These are phyloP conservation scores for Trididemnum nubilum DNA, from an alignment of 23 tunicate genomes.

Conservation along the genomic window DNA sequence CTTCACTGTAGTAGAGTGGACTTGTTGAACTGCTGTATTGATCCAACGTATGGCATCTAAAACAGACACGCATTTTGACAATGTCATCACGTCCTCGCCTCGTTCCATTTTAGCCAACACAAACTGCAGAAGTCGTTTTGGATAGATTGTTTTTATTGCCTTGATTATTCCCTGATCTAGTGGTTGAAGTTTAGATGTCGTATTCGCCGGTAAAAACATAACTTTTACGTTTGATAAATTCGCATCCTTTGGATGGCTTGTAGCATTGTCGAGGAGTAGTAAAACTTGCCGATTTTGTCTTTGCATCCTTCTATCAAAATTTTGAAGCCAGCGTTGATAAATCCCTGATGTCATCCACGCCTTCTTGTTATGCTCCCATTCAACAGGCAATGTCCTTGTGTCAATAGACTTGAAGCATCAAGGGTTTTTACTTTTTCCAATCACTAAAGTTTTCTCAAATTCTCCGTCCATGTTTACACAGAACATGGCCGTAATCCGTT, in stretches of 20 bases:
- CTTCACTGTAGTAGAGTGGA: conserved; percentile 24
- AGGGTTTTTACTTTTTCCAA: too few species aligned
- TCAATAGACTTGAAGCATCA: too few species aligned
- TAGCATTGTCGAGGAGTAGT: conserved; percentile 27
- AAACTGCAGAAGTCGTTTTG: conserved; percentile 26
- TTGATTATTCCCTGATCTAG: conserved; percentile 23
- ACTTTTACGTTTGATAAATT: conserved; percentile 22
- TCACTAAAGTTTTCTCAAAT: too few species aligned
- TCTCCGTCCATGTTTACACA: too few species aligned
- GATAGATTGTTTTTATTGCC: conserved; percentile 16
- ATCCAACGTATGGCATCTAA: conserved; percentile 17
- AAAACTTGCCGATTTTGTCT: conserved; percentile 20
- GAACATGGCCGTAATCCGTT: too few species aligned
- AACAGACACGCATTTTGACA: conserved; percentile 38
- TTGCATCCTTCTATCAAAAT: conserved; percentile 23
- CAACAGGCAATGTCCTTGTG: too few species aligned
- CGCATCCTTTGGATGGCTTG: conserved; percentile 25
- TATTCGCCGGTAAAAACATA: conserved; percentile 30
- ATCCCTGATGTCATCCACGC: conserved; percentile 9
- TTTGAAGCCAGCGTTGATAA: conserved; percentile 22
- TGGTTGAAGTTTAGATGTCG: conserved; percentile 31
- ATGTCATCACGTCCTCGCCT: background rate
- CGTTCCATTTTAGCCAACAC: conserved; percentile 13
- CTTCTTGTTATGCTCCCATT: too few species aligned
- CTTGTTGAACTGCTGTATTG: conserved; percentile 15